These are phyloP conservation scores for Artibeus lituratus DNA, from an alignment of 2,797 vertebrate species.

Conservation along the genomic window DNA sequence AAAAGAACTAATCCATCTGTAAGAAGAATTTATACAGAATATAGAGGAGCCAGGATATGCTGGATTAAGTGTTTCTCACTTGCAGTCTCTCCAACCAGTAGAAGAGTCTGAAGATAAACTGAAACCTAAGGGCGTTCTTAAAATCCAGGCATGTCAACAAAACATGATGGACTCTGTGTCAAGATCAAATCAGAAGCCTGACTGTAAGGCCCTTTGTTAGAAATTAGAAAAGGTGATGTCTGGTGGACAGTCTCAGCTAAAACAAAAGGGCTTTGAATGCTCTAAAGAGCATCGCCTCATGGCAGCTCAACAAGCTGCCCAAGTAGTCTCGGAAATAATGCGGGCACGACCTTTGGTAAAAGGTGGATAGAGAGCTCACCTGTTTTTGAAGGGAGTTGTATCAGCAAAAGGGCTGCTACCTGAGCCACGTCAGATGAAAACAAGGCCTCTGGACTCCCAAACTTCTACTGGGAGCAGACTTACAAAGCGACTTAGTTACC, in stretches of 20 bases:
- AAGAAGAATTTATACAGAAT: neutral
- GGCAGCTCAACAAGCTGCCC: neutral
- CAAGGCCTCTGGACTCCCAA: neutral
- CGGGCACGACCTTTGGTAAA: neutral
- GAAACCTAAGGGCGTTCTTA: neutral
- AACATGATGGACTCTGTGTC: neutral
- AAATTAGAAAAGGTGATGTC: neutral
- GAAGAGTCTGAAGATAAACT: neutral
- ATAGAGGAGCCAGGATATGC: neutral
- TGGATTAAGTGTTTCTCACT: neutral
- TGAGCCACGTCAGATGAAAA: neutral
- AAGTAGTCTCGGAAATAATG: neutral
- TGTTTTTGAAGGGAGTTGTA: neutral
- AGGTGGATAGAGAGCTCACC: neutral
- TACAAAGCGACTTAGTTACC: neutral
- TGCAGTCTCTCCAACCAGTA: neutral
- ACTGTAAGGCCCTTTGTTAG: neutral
- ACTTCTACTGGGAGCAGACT: neutral
- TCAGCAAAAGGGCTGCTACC: neutral
- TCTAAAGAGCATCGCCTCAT: neutral
- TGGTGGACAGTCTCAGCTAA: neutral
- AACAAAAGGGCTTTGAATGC: neutral
- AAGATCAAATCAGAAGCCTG: neutral
- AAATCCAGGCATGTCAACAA: neutral
- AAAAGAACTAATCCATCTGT: neutral